These are phyloP conservation scores for Leucophenga varia DNA, from an alignment of 1,140 invertebrate genomes.

Conservation along the genomic window DNA sequence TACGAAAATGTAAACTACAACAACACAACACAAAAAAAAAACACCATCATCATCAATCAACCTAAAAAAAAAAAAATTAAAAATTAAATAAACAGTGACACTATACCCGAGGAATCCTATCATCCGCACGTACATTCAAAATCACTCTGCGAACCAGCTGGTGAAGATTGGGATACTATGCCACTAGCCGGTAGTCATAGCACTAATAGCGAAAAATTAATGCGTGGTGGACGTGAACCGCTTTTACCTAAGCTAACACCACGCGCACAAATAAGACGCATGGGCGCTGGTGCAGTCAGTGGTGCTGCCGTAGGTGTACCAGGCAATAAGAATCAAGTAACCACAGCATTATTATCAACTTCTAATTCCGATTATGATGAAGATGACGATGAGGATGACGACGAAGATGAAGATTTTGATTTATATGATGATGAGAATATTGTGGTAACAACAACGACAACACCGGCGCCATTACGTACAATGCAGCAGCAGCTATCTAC, in stretches of 20 bases:
- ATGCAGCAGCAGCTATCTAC: no score
- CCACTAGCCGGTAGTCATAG: constrained; percentile 23
- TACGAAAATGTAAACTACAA: constrained; percentile 14
- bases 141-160: constrained; percentile 46
- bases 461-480: no score
- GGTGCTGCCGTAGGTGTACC: constrained; percentile 25
- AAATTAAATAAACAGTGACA: constrained; percentile 47
- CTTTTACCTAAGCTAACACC: constrained; percentile 48
- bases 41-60: constrained; percentile 17
- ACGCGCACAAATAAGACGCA: constrained; percentile 42
- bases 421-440: constrained; percentile 54
- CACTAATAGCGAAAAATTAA: constrained; percentile 29
- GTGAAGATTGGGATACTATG: constrained; percentile 44
- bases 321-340: constrained; percentile 39
- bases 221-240: constrained; percentile 38
- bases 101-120: constrained; percentile 53
- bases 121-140: constrained; percentile 51
- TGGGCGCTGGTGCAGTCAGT: constrained; percentile 36
- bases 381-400: constrained; percentile 41
- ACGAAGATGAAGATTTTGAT: constrained; percentile 53
- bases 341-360: constrained; percentile 37
- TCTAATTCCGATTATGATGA: constrained; percentile 33
- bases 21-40: constrained; percentile 17
- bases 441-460: constrained; percentile 47
- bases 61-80: no score